Percentiles rank a stretch among this genome's conserved stretches.
Conservation (phyloP, 1,140 invertebrate species). For the Polyergus mexicanus region DNA sequence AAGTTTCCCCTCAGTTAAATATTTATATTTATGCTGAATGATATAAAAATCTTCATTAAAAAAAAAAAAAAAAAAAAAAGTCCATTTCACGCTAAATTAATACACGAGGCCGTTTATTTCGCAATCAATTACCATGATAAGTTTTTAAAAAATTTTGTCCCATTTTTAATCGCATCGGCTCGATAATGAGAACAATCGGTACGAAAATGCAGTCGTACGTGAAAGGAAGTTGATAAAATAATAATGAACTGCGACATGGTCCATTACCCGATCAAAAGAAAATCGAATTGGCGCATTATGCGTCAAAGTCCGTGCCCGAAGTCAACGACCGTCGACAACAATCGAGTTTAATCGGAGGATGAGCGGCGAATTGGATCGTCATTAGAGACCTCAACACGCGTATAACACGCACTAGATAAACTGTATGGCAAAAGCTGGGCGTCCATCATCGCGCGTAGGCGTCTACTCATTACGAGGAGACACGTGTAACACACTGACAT, state of each 20-base stretch:
- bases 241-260: constrained; percentile 29
- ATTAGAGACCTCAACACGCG: constrained; percentile 54
- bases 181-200: background rate
- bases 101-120: background rate
- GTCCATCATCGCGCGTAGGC: constrained; percentile 48
- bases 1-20: constrained; percentile 26
- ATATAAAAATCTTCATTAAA: constrained; percentile 30
- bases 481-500: constrained; percentile 60
- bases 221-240: constrained; percentile 3
- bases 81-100: background rate
- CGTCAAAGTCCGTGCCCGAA: constrained; percentile 42
- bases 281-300: constrained; percentile 51
- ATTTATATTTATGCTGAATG: background rate
- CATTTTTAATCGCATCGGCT: background rate
- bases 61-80: too few species aligned
- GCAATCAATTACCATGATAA: background rate
- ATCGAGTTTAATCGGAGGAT: constrained; percentile 65
- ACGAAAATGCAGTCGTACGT: background rate
- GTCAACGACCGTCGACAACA: constrained; percentile 71
- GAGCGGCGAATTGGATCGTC: constrained; percentile 72
- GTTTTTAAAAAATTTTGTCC: background rate
- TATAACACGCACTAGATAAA: constrained; percentile 37
- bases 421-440: constrained; percentile 3
- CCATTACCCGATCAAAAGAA: constrained; percentile 59
- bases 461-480: constrained; percentile 49